These are phyloP conservation scores for Mus spretus DNA, from an alignment of 2,797 vertebrate species.

Conservation along the genomic window DNA sequence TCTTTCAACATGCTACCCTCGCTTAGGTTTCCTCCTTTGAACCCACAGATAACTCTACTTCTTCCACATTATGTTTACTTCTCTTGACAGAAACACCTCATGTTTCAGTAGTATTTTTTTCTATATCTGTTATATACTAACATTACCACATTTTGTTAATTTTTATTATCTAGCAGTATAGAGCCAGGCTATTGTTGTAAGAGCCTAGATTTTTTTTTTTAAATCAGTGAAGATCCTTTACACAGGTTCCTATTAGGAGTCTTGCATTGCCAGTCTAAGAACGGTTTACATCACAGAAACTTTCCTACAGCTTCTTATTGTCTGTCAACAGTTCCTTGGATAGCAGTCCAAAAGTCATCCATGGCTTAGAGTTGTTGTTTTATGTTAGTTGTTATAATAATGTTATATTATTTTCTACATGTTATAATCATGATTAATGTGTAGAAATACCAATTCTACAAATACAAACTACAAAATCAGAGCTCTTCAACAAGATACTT, in stretches of 20 bases:
- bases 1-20: background rate
- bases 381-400: conserved; percentile 52
- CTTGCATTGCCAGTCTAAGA: background rate
- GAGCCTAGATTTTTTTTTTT: background rate
- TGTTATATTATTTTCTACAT: conserved; percentile 45
- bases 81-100: background rate
- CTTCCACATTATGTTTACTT: background rate
- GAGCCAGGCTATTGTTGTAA: conserved; percentile 16
- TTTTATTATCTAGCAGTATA: conserved; percentile 26
- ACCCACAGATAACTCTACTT: background rate
- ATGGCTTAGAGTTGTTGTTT: background rate
- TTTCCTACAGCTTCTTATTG: background rate
- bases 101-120: background rate
- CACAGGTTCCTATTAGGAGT: background rate
- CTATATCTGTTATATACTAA: background rate
- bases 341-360: conserved; percentile 16
- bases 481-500: background rate
- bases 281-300: background rate
- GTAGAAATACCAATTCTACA: conserved; percentile 44
- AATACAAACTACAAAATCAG: conserved; percentile 58
- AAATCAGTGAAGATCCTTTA: background rate
- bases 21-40: background rate
- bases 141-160: background rate
- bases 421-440: conserved; percentile 61
- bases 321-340: background rate